Conservation (phyloP, 2,797 vertebrate genomes). For the Microctenopoma steveboyesi region DNA sequence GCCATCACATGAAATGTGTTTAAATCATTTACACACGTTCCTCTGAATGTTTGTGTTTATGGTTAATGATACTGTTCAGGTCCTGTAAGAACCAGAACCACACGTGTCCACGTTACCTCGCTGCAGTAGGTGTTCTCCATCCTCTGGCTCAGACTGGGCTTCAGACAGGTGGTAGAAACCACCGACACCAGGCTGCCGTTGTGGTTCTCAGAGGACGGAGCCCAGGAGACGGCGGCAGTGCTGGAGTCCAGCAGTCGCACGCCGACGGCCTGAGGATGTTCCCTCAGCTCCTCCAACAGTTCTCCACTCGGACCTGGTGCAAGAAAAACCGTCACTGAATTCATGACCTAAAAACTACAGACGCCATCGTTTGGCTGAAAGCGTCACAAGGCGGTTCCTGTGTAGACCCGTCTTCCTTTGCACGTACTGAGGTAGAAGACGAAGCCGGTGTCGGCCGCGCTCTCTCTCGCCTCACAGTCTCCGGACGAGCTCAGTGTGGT, state of each 20-base stretch:
- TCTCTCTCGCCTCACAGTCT: constrained; percentile 89
- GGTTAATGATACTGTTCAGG: too few species aligned
- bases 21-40: too few species aligned
- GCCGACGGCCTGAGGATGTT: constrained; percentile 87
- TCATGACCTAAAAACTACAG: too few species aligned
- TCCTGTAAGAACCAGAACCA: too few species aligned
- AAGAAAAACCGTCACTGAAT: too few species aligned
- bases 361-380: too few species aligned
- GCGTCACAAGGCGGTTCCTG: too few species aligned
- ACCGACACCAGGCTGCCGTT: constrained; percentile 89
- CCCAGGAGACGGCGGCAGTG: constrained; percentile 90
- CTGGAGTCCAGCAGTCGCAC: constrained; percentile 88
- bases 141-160: constrained; percentile 90
- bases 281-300: constrained; percentile 89
- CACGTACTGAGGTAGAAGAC: constrained; percentile 92
- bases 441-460: constrained; percentile 83
- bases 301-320: constrained; percentile 78
- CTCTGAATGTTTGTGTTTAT: too few species aligned
- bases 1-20: too few species aligned
- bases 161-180: constrained; percentile 91
- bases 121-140: constrained; percentile 92
- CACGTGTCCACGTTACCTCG: constrained; percentile 77
- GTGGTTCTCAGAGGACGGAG: constrained; percentile 75
- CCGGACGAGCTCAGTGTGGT: constrained; percentile 90
- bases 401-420: too few species aligned